These are phyloP conservation scores for Xylocopa sonorina DNA, from an alignment of 1,140 invertebrate genomes.

Conservation along the genomic window DNA sequence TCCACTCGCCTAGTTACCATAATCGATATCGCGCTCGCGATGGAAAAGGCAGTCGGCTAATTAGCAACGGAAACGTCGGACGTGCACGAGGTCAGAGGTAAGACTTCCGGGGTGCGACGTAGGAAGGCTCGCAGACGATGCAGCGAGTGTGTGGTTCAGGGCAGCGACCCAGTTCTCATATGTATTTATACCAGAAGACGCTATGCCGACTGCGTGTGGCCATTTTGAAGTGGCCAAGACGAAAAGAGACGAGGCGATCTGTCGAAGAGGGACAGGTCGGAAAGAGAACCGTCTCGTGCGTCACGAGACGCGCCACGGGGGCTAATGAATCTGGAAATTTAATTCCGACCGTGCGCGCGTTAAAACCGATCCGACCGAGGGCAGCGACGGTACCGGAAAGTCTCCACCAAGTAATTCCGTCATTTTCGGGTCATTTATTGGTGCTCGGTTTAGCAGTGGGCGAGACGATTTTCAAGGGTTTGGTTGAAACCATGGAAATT, in stretches of 20 bases:
- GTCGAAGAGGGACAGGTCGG: conserved; percentile 14
- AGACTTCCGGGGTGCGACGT: conserved; percentile 60
- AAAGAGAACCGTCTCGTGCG: conserved; percentile 59
- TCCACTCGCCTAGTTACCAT: background rate
- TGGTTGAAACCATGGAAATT: no score
- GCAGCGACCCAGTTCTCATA: conserved; percentile 77
- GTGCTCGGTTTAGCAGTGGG: background rate
- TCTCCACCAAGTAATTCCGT: background rate
- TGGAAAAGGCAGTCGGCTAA: background rate
- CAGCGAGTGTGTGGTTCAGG: conserved; percentile 65
- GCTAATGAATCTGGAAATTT: conserved; percentile 76
- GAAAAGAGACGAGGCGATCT: conserved; percentile 39
- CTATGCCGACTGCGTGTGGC: conserved; percentile 65
- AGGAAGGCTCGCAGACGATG: conserved; percentile 59
- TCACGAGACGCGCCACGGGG: conserved; percentile 70
- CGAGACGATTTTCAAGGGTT: background rate
- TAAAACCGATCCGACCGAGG: conserved; percentile 28
- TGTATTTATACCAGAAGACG: conserved; percentile 78
- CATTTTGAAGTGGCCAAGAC: conserved; percentile 63
- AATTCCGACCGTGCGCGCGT: conserved; percentile 68
- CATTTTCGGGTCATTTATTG: conserved; percentile 11
- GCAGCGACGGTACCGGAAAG: background rate
- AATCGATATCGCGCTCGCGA: conserved; percentile 7
- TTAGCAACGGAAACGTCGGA: conserved; percentile 26
- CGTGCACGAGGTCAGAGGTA: conserved; percentile 52